Percentiles rank a stretch among this genome's conserved stretches.
Evolutionary conservation across 2,113 vertebrate genomes (phyloP).

Genomic region (Eptesicus fuscus): DNA sequence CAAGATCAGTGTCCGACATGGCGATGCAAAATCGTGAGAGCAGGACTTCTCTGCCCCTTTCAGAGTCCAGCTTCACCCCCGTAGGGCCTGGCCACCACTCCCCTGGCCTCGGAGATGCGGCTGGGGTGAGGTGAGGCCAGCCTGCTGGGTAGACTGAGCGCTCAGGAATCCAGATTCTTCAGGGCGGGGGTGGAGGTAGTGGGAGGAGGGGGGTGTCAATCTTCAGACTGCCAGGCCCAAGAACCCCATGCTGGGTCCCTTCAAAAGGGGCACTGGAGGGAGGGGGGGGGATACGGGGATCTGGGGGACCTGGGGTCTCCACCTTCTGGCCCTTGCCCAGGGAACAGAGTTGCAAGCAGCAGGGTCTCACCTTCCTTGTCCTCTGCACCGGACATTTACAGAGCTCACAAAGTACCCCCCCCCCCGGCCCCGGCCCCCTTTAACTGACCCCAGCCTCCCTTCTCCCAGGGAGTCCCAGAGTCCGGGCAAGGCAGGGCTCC

Average conservation of each 20-base stretch:
- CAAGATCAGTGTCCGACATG: neutral
- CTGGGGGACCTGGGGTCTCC: neutral
- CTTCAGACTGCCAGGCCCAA: neutral
- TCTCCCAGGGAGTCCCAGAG: neutral
- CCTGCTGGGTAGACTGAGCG: neutral
- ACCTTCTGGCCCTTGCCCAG: neutral
- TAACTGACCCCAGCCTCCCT: neutral
- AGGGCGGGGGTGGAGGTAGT: too few species aligned
- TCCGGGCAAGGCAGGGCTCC: neutral
- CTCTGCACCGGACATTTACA: neutral
- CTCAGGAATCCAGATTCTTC: neutral
- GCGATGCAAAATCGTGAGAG: neutral
- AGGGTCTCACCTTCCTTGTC: neutral
- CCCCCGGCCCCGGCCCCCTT: neutral
- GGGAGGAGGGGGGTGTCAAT: neutral
- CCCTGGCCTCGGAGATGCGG: neutral
- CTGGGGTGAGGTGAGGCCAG: neutral
- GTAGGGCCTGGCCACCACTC: neutral
- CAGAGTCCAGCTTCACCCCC: neutral
- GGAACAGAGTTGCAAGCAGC: neutral
- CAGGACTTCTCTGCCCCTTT: neutral
- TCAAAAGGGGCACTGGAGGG: neutral
- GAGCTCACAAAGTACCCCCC: neutral
- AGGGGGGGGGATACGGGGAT: neutral
- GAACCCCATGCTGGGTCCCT: neutral